These are phyloP conservation scores for Goniozus legneri DNA, from an alignment of 1,140 invertebrate genomes.

Conservation along the genomic window DNA sequence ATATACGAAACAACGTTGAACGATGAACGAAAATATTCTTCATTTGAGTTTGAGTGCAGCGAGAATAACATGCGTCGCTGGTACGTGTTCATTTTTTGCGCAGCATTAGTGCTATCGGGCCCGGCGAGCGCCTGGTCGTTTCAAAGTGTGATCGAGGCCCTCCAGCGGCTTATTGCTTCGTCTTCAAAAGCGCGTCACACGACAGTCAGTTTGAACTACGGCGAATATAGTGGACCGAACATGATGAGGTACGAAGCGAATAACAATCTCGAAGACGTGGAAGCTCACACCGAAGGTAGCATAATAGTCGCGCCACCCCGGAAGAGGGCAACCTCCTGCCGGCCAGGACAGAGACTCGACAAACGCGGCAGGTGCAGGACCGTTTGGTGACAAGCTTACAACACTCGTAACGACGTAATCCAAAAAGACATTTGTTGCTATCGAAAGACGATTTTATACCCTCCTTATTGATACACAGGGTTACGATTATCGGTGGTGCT, in stretches of 20 bases:
- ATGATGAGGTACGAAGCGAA: not conserved
- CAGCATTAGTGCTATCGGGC: slow-evolving; percentile 9
- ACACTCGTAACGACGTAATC: slow-evolving; percentile 3
- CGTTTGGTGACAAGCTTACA: slow-evolving; percentile 24
- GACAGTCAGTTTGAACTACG: not conserved
- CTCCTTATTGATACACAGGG: too few species aligned
- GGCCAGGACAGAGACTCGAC: slow-evolving; percentile 27
- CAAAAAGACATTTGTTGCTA: not conserved
- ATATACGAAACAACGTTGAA: too few species aligned
- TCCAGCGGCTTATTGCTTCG: slow-evolving; percentile 1
- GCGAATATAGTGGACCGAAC: not conserved
- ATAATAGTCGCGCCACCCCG: slow-evolving; percentile 32
- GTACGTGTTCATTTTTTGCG: too few species aligned
- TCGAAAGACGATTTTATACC: too few species aligned
- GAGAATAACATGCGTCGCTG: too few species aligned
- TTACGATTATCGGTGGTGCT: too few species aligned
- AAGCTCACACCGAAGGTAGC: slow-evolving; percentile 7
- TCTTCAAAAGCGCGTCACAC: not conserved
- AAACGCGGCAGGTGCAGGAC: slow-evolving; percentile 34
- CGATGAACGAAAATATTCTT: too few species aligned
- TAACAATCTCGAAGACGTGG: not conserved
- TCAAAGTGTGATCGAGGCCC: slow-evolving; percentile 9
- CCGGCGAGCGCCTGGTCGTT: slow-evolving; percentile 22
- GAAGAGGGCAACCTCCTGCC: slow-evolving; percentile 19
- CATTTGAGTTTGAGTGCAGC: too few species aligned